Percentiles rank a stretch among this genome's conserved stretches.
phyloP scores from a whole-genome alignment of 2,797 vertebrate genomes.

The Heliangelus exortis region DNA sequence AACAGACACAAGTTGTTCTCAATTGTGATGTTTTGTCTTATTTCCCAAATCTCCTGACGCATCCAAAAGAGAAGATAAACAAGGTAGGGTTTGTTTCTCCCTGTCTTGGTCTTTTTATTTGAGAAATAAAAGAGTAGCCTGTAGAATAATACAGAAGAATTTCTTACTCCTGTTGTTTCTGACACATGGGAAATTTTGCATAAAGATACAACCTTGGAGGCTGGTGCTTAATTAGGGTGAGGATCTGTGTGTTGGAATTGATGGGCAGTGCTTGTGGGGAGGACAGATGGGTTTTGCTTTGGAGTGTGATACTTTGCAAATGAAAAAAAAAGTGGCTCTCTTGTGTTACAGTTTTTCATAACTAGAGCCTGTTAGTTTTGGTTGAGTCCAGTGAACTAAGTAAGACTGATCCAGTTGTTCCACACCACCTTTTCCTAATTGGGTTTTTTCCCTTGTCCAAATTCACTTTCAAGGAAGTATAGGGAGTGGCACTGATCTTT shows the following conservation, averaged over 20 bases:
- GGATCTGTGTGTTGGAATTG: not conserved
- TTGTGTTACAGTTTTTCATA: not conserved
- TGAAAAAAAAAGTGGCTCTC: not conserved
- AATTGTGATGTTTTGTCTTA: constrained; percentile 98
- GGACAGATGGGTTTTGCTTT: not conserved
- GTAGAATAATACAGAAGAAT: not conserved
- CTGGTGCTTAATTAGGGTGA: not conserved
- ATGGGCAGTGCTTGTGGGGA: not conserved
- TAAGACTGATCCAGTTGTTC: not conserved
- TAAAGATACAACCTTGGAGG: not conserved
- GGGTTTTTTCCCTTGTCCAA: not conserved
- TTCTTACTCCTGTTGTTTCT: not conserved
- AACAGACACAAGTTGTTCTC: constrained; percentile 98
- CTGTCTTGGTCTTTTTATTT: not conserved
- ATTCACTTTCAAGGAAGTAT: not conserved
- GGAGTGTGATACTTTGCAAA: not conserved
- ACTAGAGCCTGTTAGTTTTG: not conserved
- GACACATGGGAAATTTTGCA: not conserved
- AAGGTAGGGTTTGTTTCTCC: constrained; percentile 83
- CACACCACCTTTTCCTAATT: not conserved
- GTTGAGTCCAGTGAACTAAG: not conserved
- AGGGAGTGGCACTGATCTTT: not conserved
- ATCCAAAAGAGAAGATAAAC: constrained; percentile 99
- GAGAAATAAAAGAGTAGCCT: not conserved
- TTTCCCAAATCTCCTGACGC: constrained; percentile 95